Base-by-base conservation (phyloP, 2,888 invertebrate species). In the Stenotaenia linearis region DNA sequence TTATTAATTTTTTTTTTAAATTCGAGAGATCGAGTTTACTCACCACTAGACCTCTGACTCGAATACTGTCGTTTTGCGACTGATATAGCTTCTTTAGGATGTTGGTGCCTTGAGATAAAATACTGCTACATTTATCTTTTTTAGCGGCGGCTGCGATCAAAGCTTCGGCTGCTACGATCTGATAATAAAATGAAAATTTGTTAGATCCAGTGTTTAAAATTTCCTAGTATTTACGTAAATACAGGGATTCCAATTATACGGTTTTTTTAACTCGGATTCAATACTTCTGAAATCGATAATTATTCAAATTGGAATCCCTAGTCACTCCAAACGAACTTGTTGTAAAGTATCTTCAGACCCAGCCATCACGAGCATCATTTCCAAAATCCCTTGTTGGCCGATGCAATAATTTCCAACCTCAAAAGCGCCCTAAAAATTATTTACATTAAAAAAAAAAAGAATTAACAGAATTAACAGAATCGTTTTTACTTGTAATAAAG, bases 301-400 rank as follows among this genome's bases (percentile, higher is more conserved):
- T n/a, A n/a, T n/a, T n/a, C n/a, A n/a, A n/a, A n/a, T n/a, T n/a
- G n/a, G n/a, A n/a, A n/a, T n/a, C n/a, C n/a, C n/a, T n/a, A n/a
- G n/a, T n/a, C n/a, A n/a, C n/a, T n/a, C n/a, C n/a, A n/a, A n/a
- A n/a, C n/a, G n/a, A n/a, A n/a, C 89, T 86, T 89, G 89, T 85
- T 98, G 96, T 0, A 97, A 87, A 15, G 90, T 83, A 84, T 97
- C 95, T n/a, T 96, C 96, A 10, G 94, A 93, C 81, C 93, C 93
- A 1, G 98, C 98, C 96, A 99, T 97, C 6, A 94, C 94, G 35
- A 99, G 88, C 86, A 99, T 96, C 93, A 99, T 96, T 86, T 97
- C 94, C 83, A 98, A 89, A 81, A 99, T 93, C 35, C 96, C 96
- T 75, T 87, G 86, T 77, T 85, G 85, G 5, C 92, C 92, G 78